Base-by-base conservation (phyloP, 2,888 invertebrate species). In the Erebia epiphron region DNA sequence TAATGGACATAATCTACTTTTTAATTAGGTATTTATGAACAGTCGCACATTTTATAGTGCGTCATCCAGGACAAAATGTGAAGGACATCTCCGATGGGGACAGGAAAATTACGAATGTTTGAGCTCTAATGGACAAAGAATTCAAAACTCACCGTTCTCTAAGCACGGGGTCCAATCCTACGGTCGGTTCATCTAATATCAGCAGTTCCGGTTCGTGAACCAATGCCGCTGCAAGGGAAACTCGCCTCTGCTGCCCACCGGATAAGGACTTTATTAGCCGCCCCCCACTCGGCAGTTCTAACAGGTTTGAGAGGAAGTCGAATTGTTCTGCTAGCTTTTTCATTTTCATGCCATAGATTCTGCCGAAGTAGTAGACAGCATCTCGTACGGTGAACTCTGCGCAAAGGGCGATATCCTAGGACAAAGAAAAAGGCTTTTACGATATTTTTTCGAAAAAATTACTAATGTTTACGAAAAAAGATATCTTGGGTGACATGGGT, bases 131-230 rank as follows among this genome's bases (percentile, higher is more conserved):
- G 26, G 4, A 26, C 26, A 26, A 26, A 26, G 26, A 26, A 60
- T 8, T 14, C 9, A 16, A 61, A 1, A 56, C 92, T 90, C 85
- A 96, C 97, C 95, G 95, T 86, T 97, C 96, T 85, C 98, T 94
- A 68, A 98, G 89, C 75, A 98, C 95, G 0, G 98, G 98, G 91
- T 98, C 98, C 71, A 98, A 94, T 0, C 98, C 98, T n/a, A 98
- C 98, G 0, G 98, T 98, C 0, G 98, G 98, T 83, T 98, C 98
- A 82, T 98, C 98, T 79, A 98, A 88, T 73, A 98, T 98, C 43
- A 98, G 91, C 46, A 98, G 88, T 84, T 98, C 97, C 0, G 98
- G 98, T 77, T 96, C 96, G 82, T 98, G 98, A 0, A 98, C 95
- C 82, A 98, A 90, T 0, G 98, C 97, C 7, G 97, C 97, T 0